Percentiles rank a stretch among this genome's conserved stretches.
These are phyloP conservation scores for Leucozona laternaria DNA, from an alignment of 2,888 invertebrate genomes.

Conservation along the genomic window DNA sequence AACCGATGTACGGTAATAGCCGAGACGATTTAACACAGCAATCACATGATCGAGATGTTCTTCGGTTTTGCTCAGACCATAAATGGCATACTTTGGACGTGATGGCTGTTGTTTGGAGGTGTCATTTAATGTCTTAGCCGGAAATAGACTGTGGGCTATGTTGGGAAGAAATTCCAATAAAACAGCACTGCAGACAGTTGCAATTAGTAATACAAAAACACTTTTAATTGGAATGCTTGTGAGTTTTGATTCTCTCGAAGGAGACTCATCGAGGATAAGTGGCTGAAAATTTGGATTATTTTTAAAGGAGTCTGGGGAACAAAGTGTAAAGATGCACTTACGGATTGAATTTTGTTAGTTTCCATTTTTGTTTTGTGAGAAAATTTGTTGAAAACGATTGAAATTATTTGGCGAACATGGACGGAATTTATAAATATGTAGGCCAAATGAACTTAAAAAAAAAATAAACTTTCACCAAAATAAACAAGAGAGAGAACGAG, in stretches of 20 bases:
- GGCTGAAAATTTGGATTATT: slow-evolving; percentile 27
- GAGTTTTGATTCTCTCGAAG: neutral
- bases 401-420: slow-evolving; percentile 32
- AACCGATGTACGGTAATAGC: slow-evolving; percentile 87
- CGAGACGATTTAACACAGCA: slow-evolving; percentile 89
- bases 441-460: neutral
- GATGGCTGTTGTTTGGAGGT: neutral
- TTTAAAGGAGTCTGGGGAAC: neutral
- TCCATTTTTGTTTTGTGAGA: slow-evolving; percentile 23
- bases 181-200: slow-evolving; percentile 57
- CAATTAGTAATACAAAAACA: slow-evolving; percentile 54
- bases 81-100: slow-evolving; percentile 86
- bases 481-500: neutral
- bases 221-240: slow-evolving; percentile 55
- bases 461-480: slow-evolving; percentile 57
- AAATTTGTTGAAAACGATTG: neutral
- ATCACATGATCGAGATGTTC: slow-evolving; percentile 90
- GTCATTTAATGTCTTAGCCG: slow-evolving; percentile 24
- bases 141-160: slow-evolving; percentile 53
- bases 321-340: neutral
- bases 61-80: slow-evolving; percentile 85
- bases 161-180: slow-evolving; percentile 59
- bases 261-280: slow-evolving; percentile 5
- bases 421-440: slow-evolving; percentile 30
- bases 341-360: slow-evolving; percentile 21